Conservation (phyloP, 2,888 invertebrate genomes). For the Thereva unica region DNA sequence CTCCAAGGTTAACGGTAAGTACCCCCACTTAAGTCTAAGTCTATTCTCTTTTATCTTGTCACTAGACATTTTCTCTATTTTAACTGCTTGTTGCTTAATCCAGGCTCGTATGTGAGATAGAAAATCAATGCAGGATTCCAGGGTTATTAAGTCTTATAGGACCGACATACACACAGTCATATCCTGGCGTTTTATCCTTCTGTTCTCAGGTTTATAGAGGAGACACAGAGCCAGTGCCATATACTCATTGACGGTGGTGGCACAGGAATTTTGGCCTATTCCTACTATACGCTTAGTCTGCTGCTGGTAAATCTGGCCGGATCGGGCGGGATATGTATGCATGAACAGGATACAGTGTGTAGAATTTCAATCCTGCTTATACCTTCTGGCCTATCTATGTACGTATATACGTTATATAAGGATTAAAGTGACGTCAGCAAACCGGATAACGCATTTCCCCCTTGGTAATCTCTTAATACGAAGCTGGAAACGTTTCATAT, state of each 20-base stretch:
- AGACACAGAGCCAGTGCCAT: not conserved
- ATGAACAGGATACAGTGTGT: conserved; percentile 7
- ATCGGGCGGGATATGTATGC: not conserved
- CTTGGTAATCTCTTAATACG: conserved; percentile 46
- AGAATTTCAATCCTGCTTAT: conserved; percentile 27
- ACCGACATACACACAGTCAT: too few relatives aligned
- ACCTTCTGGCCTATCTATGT: conserved; percentile 14
- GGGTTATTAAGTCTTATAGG: conserved; percentile 28
- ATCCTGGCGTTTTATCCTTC: conserved; percentile 17
- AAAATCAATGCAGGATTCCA: conserved; percentile 28
- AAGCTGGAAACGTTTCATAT: conserved; percentile 46
- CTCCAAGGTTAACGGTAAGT: conserved; percentile 59
- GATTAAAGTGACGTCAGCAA: conserved; percentile 46
- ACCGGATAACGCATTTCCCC: conserved; percentile 47
- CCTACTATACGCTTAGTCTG: not conserved
- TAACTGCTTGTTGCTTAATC: conserved; percentile 29
- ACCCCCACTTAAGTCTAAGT: conserved; percentile 16
- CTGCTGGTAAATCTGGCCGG: not conserved
- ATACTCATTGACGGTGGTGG: too few relatives aligned
- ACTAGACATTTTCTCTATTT: not conserved
- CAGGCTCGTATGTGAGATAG: conserved; percentile 18
- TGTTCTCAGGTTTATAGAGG: not conserved
- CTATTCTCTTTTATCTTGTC: not conserved
- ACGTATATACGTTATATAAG: conserved; percentile 38
- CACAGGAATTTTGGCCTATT: conserved; percentile 9